Base-by-base conservation (phyloP, 30 jellyfish, hydroid and myxozoan species). In the Aurelia coerulea region DNA sequence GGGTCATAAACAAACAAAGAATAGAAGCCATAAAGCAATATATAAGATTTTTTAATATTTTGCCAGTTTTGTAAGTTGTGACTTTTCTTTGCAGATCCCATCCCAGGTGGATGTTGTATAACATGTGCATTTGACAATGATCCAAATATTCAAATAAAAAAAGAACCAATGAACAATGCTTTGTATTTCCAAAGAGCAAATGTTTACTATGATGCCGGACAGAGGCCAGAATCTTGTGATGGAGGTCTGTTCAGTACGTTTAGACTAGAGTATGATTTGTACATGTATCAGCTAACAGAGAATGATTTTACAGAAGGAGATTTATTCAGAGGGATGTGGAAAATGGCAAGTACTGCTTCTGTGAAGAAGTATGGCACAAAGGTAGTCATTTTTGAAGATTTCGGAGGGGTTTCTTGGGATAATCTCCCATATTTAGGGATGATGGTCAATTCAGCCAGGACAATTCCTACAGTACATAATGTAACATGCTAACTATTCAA, bases 61-160 rank as follows among this genome's bases (percentile, higher is more conserved):
- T 39, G 51, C 51, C 51, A 1, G 8, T 9, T 39, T 39, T 4
- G 56, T 46, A 7, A 6, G 5, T 46, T 46, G 56, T 46, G 56
- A 31, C 31, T n/a, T 51, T 37, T 56, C 52, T 66, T 62, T 52
- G 8, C 67, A 87, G 96, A 78, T 46, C 98, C 98, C 1, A 66
- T 92, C 16, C 98, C 98, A 62, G 98, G 98, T n/a, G 98, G 96
- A n/a, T 92, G 98, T 65, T 92, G 98, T 62, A 74, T 75, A 33
- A 87, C 97, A 4, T 92, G 98, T 81, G 75, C 93, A 19, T 72
- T 86, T 33, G 95, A 85, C 13, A 86, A 59, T 62, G 89, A 92
- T 72, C 95, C 98, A 46, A 87, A 86, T 66, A 64, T 92, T 3
- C 39, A 65, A 13, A 49, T 86, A 29, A 67, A 19, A 13, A 72